phyloP scores from a whole-genome alignment of 2,797 vertebrate genomes.

The Gymnoscopelus braueri region DNA sequence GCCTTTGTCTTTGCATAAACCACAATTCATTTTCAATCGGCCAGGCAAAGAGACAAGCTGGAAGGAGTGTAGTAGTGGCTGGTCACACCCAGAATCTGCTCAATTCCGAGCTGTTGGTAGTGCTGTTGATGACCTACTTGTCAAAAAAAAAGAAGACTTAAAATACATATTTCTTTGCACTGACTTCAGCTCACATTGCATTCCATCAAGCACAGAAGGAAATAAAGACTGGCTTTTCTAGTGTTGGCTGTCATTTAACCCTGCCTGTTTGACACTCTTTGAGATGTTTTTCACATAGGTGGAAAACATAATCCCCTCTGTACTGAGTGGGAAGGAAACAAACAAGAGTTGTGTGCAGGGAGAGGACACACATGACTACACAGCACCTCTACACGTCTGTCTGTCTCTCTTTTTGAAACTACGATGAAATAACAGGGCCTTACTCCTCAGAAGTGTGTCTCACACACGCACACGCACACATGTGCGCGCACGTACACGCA shows the following conservation, averaged over 20 bases:
- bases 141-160: no score
- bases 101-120: slow-evolving; percentile 26
- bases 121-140: slow-evolving; percentile 8
- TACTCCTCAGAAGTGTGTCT: background rate
- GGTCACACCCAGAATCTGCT: slow-evolving; percentile 19
- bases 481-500: background rate
- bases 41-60: no score
- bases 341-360: slow-evolving; percentile 18
- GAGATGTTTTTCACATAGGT: background rate
- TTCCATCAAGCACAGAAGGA: background rate
- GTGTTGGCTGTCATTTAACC: slow-evolving; percentile 9
- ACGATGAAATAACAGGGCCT: slow-evolving; percentile 48
- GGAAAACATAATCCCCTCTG: slow-evolving; percentile 14
- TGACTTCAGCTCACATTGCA: background rate
- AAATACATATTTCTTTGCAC: slow-evolving; percentile 2
- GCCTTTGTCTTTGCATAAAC: no score
- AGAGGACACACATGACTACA: slow-evolving; percentile 41
- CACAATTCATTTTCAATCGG: no score
- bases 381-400: slow-evolving; percentile 42
- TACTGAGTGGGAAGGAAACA: slow-evolving; percentile 22
- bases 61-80: no score
- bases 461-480: background rate
- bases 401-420: slow-evolving; percentile 49
- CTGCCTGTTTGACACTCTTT: background rate
- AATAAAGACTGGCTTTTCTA: slow-evolving; percentile 5